phyloP scores from a whole-genome alignment of 2,797 vertebrate species.

The Atherinosoma microstoma region DNA sequence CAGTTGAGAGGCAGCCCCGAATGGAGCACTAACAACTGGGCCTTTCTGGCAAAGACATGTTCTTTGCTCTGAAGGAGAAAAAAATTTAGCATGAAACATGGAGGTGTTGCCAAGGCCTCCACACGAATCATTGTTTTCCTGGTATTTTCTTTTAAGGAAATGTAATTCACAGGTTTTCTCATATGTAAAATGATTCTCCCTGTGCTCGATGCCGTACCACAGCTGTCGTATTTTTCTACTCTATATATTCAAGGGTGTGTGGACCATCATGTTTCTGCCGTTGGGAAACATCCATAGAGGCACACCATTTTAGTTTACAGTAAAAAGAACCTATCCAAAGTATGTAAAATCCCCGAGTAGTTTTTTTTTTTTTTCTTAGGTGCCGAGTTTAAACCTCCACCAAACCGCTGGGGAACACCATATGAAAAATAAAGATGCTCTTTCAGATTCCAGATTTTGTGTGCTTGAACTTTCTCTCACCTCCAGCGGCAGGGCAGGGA shows the following conservation, averaged over 20 bases:
- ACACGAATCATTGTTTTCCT: conserved; percentile 44
- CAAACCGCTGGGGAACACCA: conserved; percentile 8
- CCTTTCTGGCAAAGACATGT: conserved; percentile 35
- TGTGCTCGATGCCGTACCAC: conserved; percentile 16
- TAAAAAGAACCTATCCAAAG: conserved; percentile 8
- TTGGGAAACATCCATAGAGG: conserved; percentile 17
- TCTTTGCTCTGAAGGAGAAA: conserved; percentile 10
- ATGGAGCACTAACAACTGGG: conserved; percentile 43
- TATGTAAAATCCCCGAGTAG: background rate
- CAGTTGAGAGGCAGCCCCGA: conserved; percentile 24
- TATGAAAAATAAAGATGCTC: conserved; percentile 47
- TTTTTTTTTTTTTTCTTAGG: background rate
- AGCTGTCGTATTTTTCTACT: conserved; percentile 33
- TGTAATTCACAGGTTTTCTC: conserved; percentile 38
- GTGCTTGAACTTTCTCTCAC: conserved; percentile 75
- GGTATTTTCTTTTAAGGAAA: conserved; percentile 28
- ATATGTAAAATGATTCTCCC: conserved; percentile 58
- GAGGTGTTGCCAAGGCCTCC: conserved; percentile 49
- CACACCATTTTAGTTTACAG: conserved; percentile 4
- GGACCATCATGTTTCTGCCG: conserved; percentile 32
- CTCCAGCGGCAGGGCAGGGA: conserved; percentile 66
- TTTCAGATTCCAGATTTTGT: conserved; percentile 66
- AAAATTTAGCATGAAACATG: conserved; percentile 9
- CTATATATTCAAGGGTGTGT: conserved; percentile 24
- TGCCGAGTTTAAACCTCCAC: background rate